Evolutionary conservation across 2,113 vertebrate species (phyloP).

Genomic region (Pseudorectes ferrugineus): DNA sequence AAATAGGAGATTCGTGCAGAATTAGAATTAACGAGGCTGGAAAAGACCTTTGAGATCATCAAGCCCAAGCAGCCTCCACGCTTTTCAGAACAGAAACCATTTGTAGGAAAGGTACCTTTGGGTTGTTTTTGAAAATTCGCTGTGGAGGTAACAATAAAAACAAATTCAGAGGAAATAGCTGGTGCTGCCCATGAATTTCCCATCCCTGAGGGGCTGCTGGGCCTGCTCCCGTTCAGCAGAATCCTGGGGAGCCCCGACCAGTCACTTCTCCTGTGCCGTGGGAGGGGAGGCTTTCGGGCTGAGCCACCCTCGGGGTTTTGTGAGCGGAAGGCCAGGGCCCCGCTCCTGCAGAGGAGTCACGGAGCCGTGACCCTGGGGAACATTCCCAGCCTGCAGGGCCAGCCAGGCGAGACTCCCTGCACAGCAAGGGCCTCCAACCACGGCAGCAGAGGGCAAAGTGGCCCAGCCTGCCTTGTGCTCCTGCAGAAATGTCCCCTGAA

Average conservation of each 20-base stretch:
- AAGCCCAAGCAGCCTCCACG: not conserved
- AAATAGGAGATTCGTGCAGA: not conserved
- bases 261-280: slow-evolving; percentile 9
- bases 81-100: not conserved
- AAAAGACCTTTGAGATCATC: not conserved
- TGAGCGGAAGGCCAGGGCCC: not conserved
- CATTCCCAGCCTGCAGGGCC: not conserved
- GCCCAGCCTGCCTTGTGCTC: not conserved
- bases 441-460: not conserved
- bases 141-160: rapidly evolving
- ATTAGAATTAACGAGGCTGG: not conserved
- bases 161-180: rapidly evolving
- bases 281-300: slow-evolving; percentile 33
- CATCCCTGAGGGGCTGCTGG: not conserved
- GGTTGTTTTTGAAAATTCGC: not conserved
- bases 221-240: not conserved
- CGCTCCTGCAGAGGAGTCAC: not conserved
- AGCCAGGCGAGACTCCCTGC: not conserved
- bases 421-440: not conserved
- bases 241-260: slow-evolving; percentile 19
- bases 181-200: not conserved
- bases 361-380: not conserved
- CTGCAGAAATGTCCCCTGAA: not conserved
- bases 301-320: not conserved
- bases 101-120: rapidly evolving